Conservation (phyloP, 1,140 invertebrate genomes). For the Dendroctonus valens region DNA sequence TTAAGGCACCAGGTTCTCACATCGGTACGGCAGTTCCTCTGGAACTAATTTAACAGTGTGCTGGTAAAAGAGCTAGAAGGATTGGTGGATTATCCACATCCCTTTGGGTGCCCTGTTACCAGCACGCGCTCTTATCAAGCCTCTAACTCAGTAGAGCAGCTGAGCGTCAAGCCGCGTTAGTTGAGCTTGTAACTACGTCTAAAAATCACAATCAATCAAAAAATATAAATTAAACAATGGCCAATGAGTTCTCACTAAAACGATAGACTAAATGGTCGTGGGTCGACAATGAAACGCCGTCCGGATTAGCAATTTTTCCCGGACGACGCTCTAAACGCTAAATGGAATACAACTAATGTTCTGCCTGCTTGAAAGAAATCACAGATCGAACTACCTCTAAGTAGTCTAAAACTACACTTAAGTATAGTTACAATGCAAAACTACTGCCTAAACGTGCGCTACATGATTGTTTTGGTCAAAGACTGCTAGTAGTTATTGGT, state of each 20-base stretch:
- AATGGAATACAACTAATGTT: constrained; percentile 12
- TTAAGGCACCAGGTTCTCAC: too few relatives aligned
- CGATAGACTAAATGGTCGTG: neutral
- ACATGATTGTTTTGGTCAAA: neutral
- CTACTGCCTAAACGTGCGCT: neutral
- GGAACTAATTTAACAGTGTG: too few relatives aligned
- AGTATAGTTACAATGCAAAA: neutral
- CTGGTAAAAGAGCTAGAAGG: too few relatives aligned
- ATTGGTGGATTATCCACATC: too few relatives aligned
- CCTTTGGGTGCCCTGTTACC: too few relatives aligned
- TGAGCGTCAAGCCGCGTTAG: too few relatives aligned
- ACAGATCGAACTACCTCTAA: constrained; percentile 30
- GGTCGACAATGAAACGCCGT: constrained; percentile 1
- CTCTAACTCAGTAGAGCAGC: too few relatives aligned
- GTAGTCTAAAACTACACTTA: constrained; percentile 23
- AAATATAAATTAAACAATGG: constrained; percentile 6
- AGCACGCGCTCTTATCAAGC: too few relatives aligned
- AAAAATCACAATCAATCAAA: constrained; percentile 4
- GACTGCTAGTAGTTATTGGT: neutral
- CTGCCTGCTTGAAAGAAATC: constrained; percentile 29
- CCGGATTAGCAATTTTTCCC: neutral
- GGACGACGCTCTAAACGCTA: neutral
- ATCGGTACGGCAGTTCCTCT: too few relatives aligned
- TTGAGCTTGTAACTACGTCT: too few relatives aligned
- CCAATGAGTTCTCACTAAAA: constrained; percentile 11